Conservation (phyloP, 1,140 invertebrate species). For the Gonatopus flavifemur region DNA sequence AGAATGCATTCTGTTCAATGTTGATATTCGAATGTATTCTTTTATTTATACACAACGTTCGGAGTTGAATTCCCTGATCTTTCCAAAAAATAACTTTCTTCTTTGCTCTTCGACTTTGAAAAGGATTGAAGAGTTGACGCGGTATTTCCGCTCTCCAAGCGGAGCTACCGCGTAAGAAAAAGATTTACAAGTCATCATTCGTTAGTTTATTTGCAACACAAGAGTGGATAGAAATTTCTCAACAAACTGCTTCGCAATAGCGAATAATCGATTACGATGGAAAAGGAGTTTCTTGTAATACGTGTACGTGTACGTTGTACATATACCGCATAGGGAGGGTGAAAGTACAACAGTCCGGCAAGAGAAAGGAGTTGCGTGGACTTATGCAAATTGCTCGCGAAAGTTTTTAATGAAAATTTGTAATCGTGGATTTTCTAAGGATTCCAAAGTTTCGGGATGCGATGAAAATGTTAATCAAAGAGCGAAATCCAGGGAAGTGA, state of each 20-base stretch:
- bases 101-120: no score
- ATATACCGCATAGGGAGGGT: not conserved
- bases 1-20: no score
- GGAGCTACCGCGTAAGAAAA: no score
- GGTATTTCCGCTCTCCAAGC: no score
- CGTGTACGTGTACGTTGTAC: slow-evolving; percentile 3
- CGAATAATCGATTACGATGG: not conserved
- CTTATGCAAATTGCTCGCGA: slow-evolving; percentile 35
- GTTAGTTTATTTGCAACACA: slow-evolving; percentile 11
- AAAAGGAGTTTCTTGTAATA: not conserved
- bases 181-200: slow-evolving; percentile 3
- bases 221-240: slow-evolving; percentile 4
- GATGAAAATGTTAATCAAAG: slow-evolving; percentile 47
- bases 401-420: slow-evolving; percentile 52
- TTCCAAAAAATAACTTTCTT: no score
- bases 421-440: slow-evolving; percentile 39
- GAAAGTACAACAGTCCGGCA: slow-evolving; percentile 8
- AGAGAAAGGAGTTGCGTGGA: no score
- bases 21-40: no score
- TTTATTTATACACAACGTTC: no score
- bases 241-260: not conserved
- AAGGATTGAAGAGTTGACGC: no score
- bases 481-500: slow-evolving; percentile 2
- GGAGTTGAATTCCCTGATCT: no score
- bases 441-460: slow-evolving; percentile 24